phyloP scores from a whole-genome alignment of 2,797 vertebrate genomes.

The Geotrypetes seraphini region DNA sequence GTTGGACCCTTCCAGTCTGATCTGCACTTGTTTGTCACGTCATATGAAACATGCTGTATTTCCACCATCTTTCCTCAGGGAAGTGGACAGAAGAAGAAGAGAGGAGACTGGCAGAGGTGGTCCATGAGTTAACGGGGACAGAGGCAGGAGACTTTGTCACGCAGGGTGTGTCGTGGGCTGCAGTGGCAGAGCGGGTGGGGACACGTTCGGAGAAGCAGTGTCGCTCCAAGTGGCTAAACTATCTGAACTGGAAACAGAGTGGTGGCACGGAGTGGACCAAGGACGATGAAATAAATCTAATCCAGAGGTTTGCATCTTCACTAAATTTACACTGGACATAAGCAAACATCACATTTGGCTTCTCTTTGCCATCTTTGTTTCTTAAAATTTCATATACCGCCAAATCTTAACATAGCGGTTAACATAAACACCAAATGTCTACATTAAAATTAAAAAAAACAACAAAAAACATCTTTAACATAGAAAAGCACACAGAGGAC shows the following conservation, averaged over 20 bases:
- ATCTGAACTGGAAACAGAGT: conserved; percentile 98
- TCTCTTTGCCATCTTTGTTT: not conserved
- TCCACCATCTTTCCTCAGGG: conserved; percentile 70
- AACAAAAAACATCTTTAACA: too few species aligned
- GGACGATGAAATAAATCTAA: conserved; percentile 89
- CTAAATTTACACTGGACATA: not conserved
- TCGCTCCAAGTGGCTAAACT: conserved; percentile 97
- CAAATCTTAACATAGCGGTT: too few species aligned
- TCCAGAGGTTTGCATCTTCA: conserved; percentile 58
- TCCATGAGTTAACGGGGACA: conserved; percentile 89
- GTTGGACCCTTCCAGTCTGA: too few species aligned
- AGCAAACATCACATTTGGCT: not conserved
- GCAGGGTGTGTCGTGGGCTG: conserved; percentile 92
- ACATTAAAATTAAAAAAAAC: too few species aligned
- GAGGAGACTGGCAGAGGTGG: conserved; percentile 81
- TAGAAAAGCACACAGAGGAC: too few species aligned
- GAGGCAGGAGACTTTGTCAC: conserved; percentile 88
- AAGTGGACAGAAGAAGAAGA: conserved; percentile 98
- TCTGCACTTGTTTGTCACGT: not conserved
- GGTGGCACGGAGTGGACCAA: conserved; percentile 97
- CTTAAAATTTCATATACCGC: too few species aligned
- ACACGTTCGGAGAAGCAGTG: conserved; percentile 96
- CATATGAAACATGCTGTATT: not conserved
- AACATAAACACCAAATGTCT: too few species aligned
- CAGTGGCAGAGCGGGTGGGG: conserved; percentile 83